Evolutionary conservation across 2,888 invertebrate genomes (phyloP).

Genomic region (Folsomia candida): DNA sequence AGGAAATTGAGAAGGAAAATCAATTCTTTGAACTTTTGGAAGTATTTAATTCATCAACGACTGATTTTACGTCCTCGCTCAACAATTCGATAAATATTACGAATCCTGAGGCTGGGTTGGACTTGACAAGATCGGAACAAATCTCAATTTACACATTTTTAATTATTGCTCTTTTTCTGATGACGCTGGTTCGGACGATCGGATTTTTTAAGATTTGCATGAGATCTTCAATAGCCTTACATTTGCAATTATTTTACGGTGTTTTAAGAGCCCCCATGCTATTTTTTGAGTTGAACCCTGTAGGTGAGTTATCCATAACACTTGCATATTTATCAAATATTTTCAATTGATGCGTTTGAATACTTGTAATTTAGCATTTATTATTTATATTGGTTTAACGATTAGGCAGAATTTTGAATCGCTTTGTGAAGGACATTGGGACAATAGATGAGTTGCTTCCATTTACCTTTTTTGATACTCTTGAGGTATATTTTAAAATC

Average conservation of each 20-base stretch:
- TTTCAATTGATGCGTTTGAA: too few species aligned
- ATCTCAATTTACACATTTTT: slow-evolving; percentile 43
- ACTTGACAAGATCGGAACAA: slow-evolving; percentile 20
- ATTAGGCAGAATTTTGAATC: slow-evolving; percentile 71
- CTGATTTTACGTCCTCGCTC: not conserved
- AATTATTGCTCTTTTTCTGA: slow-evolving; percentile 34
- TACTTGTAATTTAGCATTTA: not conserved
- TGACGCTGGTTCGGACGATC: slow-evolving; percentile 57
- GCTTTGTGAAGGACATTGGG: slow-evolving; percentile 82
- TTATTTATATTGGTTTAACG: not conserved
- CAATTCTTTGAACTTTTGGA: too few species aligned
- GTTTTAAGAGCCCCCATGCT: slow-evolving; percentile 77
- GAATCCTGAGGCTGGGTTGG: not conserved
- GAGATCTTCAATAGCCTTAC: slow-evolving; percentile 72
- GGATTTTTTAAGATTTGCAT: slow-evolving; percentile 74
- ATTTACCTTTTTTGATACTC: slow-evolving; percentile 27
- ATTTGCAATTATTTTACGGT: slow-evolving; percentile 77
- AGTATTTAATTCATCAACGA: too few species aligned
- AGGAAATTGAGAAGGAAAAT: too few species aligned
- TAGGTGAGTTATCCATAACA: slow-evolving; percentile 58
- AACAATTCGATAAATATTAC: not conserved
- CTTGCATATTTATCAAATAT: slow-evolving; percentile 33
- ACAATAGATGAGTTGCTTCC: slow-evolving; percentile 72
- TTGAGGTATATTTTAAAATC: slow-evolving; percentile 18
- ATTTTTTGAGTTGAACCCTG: slow-evolving; percentile 85